phyloP scores from a whole-genome alignment of 2,113 vertebrate species.

The Zosterops pallidus region DNA sequence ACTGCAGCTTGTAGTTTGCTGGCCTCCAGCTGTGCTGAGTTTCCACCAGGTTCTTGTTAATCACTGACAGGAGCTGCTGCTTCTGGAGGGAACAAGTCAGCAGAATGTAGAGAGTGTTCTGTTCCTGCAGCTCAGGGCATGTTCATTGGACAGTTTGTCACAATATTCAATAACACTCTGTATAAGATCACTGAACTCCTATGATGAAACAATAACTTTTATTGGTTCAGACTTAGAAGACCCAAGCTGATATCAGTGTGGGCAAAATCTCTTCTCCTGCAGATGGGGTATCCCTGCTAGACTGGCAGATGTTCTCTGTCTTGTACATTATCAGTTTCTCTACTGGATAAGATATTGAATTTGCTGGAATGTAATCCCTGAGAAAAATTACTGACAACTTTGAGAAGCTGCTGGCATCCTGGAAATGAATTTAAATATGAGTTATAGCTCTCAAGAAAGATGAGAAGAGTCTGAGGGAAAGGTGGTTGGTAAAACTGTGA shows the following conservation, averaged over 20 bases:
- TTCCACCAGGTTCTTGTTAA: slow-evolving; percentile 9
- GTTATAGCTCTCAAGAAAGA: background rate
- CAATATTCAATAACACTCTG: background rate
- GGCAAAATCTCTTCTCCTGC: background rate
- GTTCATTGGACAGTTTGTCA: background rate
- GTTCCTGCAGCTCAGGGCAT: background rate
- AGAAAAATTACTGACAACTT: background rate
- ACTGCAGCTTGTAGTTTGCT: background rate
- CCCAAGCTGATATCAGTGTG: background rate
- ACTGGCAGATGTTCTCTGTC: background rate
- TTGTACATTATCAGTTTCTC: background rate
- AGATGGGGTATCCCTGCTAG: background rate
- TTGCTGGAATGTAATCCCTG: background rate
- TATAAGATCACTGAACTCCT: background rate
- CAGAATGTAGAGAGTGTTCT: background rate
- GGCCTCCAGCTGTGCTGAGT: slow-evolving; percentile 14
- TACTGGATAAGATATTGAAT: background rate
- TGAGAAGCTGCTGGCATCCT: background rate
- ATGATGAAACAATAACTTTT: background rate
- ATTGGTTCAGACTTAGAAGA: background rate
- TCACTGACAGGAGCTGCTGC: background rate
- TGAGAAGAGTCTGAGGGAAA: background rate
- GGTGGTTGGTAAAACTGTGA: background rate
- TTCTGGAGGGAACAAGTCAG: slow-evolving; percentile 26
- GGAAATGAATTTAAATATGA: background rate